These are phyloP conservation scores for Pituophis catenifer DNA, from an alignment of 2,113 vertebrate genomes.

Conservation along the genomic window DNA sequence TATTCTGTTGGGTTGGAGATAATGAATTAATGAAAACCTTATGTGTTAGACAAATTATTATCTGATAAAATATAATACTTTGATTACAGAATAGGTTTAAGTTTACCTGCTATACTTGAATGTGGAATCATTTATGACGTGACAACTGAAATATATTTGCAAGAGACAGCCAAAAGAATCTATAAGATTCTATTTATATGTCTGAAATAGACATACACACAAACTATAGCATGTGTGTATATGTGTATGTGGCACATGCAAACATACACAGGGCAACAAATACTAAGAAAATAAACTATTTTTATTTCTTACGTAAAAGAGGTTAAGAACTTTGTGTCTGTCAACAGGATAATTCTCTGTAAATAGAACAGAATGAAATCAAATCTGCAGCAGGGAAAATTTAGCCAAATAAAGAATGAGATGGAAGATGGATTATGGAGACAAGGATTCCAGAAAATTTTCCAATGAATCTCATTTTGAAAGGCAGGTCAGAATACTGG, in stretches of 20 bases:
- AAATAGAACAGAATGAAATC: neutral
- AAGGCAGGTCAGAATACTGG: neutral
- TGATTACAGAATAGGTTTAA: neutral
- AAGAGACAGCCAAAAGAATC: neutral
- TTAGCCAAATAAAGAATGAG: neutral
- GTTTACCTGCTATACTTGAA: neutral
- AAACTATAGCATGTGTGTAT: neutral
- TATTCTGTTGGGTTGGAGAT: neutral
- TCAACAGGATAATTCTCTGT: neutral
- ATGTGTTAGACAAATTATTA: constrained; percentile 5
- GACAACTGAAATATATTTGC: neutral
- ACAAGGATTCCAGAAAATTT: neutral
- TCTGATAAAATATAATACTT: constrained; percentile 16
- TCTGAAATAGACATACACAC: neutral
- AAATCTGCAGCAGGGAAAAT: neutral
- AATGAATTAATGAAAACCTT: neutral
- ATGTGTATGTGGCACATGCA: neutral
- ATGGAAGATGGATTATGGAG: neutral
- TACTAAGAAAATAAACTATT: neutral
- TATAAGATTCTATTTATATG: neutral
- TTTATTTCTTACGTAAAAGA: neutral
- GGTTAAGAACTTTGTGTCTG: neutral
- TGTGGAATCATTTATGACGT: neutral
- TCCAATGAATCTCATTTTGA: neutral
- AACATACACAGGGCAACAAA: neutral